Evolutionary conservation across 2,888 invertebrate species (phyloP).

Genomic region (Crocallis elinguaria): DNA sequence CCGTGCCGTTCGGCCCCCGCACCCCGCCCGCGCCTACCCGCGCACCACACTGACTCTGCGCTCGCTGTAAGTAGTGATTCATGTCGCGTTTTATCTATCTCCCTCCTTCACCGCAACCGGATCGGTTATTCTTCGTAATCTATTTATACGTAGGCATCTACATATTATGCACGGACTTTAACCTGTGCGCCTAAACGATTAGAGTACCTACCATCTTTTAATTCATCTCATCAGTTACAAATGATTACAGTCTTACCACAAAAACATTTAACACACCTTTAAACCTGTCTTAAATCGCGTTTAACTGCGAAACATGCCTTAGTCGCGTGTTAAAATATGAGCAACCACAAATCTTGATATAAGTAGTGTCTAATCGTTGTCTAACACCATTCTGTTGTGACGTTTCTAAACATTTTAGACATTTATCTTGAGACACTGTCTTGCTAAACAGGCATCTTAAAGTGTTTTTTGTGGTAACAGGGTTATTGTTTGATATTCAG

Average conservation of each 20-base stretch:
- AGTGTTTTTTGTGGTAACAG: too few species aligned
- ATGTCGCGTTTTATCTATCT: slow-evolving; percentile 85
- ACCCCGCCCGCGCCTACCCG: slow-evolving; percentile 58
- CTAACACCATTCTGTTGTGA: too few species aligned
- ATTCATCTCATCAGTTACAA: background rate
- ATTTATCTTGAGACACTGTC: too few species aligned
- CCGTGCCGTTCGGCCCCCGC: slow-evolving; percentile 56
- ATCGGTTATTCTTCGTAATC: slow-evolving; percentile 83
- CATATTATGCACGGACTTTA: slow-evolving; percentile 76
- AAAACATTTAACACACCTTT: too few species aligned
- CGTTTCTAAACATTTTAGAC: too few species aligned
- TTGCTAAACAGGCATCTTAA: too few species aligned
- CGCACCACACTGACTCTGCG: slow-evolving; percentile 69
- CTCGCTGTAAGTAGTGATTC: slow-evolving; percentile 82
- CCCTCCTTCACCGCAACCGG: slow-evolving; percentile 83
- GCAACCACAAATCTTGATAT: too few species aligned
- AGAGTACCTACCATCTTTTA: slow-evolving; percentile 41
- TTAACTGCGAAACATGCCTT: too few species aligned
- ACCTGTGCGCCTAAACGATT: slow-evolving; percentile 54
- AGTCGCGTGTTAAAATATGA: too few species aligned
- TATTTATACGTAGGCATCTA: slow-evolving; percentile 78
- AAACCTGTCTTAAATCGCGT: too few species aligned
- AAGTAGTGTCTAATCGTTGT: too few species aligned
- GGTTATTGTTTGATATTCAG: too few species aligned
- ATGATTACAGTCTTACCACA: background rate